Evolutionary conservation across 2,113 vertebrate genomes (phyloP).

Genomic region (Gadus macrocephalus): DNA sequence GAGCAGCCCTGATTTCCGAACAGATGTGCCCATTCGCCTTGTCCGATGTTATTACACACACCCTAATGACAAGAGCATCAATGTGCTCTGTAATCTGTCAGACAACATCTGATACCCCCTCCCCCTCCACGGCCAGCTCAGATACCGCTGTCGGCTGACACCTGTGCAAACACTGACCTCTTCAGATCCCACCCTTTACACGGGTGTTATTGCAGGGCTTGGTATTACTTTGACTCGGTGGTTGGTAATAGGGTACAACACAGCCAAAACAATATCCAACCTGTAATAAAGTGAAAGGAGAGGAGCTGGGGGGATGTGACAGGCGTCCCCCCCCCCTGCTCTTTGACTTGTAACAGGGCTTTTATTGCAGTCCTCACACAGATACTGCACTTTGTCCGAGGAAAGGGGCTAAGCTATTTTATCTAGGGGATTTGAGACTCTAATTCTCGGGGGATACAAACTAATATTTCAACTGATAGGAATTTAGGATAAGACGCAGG

Average conservation of each 20-base stretch:
- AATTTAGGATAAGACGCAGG: constrained; percentile 42
- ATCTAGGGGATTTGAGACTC: constrained; percentile 20
- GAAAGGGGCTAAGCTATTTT: constrained; percentile 29
- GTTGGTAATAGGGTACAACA: constrained; percentile 45
- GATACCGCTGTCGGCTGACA: constrained; percentile 43
- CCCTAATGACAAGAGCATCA: constrained; percentile 23
- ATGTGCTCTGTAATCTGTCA: constrained; percentile 37
- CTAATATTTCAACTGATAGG: constrained; percentile 37
- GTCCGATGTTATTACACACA: background rate
- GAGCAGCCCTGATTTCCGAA: background rate
- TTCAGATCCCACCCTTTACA: constrained; percentile 34
- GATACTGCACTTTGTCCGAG: constrained; percentile 3
- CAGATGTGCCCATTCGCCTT: background rate
- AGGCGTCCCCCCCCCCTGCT: constrained; percentile 13
- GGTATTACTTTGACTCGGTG: constrained; percentile 24
- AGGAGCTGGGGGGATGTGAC: constrained; percentile 2
- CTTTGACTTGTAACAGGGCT: constrained; percentile 31
- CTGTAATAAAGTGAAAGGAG: constrained; percentile 27
- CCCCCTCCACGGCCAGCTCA: constrained; percentile 17
- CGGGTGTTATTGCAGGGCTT: constrained; percentile 43
- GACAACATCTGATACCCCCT: constrained; percentile 53
- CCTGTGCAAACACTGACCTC: constrained; percentile 64
- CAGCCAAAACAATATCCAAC: constrained; percentile 43
- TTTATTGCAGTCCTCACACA: background rate
- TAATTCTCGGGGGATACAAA: constrained; percentile 29